Evolutionary conservation across 1,140 invertebrate genomes (phyloP), one percentile per base, ranked within the genome.

Genomic region (Papilio helenus): DNA sequence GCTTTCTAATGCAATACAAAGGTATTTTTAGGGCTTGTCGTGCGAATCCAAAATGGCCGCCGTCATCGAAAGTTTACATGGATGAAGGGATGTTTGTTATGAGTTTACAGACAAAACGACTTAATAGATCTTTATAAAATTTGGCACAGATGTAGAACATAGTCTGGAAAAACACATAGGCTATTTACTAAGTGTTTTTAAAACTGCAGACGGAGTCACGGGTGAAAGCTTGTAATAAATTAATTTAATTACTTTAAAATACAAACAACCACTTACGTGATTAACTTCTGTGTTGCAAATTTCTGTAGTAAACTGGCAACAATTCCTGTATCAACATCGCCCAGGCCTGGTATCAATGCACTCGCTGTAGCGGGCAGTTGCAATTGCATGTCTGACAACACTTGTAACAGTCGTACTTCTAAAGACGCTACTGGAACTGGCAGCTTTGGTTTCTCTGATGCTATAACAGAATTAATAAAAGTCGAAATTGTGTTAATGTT

Each of bases 261-360:
- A 20, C 29, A 39, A 44, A 74, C 1, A 0, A 55, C 5, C 34
- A 82, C 89, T 91, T 86, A 94, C 92, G 82, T 97, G 81, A 99
- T 97, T 20, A 99, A 94, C 85, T 98, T 97, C 92, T 99, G 98
- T 55, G 97, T 96, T 12, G 98, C 96, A 95, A 99, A 97, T 91
- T 99, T 99, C 83, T 98, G 96, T 0, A 99, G 89, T 72, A 99
- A 82, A 39, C 89, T 93, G 7, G 90, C 91, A 9, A 94, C 91
- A 72, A 94, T 93, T 1, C 87, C 89, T 8, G 92, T 85, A n/a
- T 94, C 92, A 3, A 93, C 92, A 78, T 93, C 92, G 8, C 92
- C 91, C 0, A 94, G 80, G 0, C 92, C 92, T 1, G 93, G 93
- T 76, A 94, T 77, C 7, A 94, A 71, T 1, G 90, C 90, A 79